phyloP scores from a whole-genome alignment of 2,113 vertebrate species.

The Ramphastos sulfuratus region DNA sequence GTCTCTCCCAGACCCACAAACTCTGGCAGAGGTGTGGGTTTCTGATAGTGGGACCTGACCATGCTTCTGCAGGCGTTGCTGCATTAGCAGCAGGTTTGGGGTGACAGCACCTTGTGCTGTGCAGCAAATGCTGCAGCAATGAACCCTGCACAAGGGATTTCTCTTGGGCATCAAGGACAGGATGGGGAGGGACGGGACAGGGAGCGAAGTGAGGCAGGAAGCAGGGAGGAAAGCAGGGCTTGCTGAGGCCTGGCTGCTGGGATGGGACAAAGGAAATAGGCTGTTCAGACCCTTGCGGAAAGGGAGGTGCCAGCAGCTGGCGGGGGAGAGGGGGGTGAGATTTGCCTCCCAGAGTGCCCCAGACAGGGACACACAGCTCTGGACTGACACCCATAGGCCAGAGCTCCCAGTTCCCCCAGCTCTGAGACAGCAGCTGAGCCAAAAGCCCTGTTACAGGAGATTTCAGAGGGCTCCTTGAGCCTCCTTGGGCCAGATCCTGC shows the following conservation, averaged over 20 bases:
- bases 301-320: background rate
- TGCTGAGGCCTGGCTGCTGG: background rate
- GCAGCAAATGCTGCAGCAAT: background rate
- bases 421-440: background rate
- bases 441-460: background rate
- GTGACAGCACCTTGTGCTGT: fast-evolving
- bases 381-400: background rate
- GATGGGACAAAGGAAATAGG: background rate
- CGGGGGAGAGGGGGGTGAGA: fast-evolving
- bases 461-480: background rate
- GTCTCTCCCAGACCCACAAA: background rate
- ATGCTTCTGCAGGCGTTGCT: background rate
- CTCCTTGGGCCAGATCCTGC: fast-evolving
- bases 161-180: background rate
- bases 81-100: background rate
- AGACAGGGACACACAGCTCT: fast-evolving
- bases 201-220: background rate
- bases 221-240: background rate
- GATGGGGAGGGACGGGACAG: background rate
- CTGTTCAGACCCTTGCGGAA: background rate
- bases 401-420: fast-evolving
- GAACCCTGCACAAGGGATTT: background rate
- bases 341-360: background rate
- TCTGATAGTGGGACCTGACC: background rate
- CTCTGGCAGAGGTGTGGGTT: background rate